Evolutionary conservation across 2,888 invertebrate genomes (phyloP).

Genomic region (Trilocha varians): DNA sequence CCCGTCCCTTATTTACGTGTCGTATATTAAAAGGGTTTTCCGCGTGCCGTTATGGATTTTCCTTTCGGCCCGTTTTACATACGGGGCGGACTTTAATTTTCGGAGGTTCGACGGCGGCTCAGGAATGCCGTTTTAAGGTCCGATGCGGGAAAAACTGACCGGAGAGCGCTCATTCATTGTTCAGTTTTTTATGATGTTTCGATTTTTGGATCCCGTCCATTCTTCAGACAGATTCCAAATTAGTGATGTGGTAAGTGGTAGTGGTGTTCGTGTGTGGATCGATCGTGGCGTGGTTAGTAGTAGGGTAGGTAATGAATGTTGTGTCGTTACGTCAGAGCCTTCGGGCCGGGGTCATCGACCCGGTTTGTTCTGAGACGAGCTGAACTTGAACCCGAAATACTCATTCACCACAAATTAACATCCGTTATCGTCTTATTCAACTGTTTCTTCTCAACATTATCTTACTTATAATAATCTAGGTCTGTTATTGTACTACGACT

Average conservation of each 20-base stretch:
- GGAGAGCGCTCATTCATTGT: slow-evolving; percentile 1
- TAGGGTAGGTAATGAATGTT: slow-evolving; percentile 12
- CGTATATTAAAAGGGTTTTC: slow-evolving; percentile 74
- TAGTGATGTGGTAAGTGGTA: background rate
- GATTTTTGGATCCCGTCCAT: background rate
- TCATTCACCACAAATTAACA: slow-evolving; percentile 23
- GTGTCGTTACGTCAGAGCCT: slow-evolving; percentile 23
- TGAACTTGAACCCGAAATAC: slow-evolving; percentile 34
- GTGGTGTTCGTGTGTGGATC: background rate
- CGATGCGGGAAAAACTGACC: background rate
- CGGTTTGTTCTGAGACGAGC: slow-evolving; percentile 20
- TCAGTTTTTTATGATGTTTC: slow-evolving; percentile 1
- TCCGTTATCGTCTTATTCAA: slow-evolving; percentile 7
- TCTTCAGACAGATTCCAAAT: background rate
- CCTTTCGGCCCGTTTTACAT: slow-evolving; percentile 56
- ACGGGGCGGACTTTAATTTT: slow-evolving; percentile 22
- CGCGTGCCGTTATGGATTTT: slow-evolving; percentile 71
- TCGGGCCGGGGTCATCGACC: slow-evolving; percentile 30
- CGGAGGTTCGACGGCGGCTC: slow-evolving; percentile 2
- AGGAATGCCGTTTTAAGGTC: slow-evolving; percentile 4
- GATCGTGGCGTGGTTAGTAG: background rate
- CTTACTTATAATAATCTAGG: too few species aligned
- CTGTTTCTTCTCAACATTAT: too few species aligned
- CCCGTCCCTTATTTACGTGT: slow-evolving; percentile 63
- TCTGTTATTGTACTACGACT: too few species aligned